Evolutionary conservation across 1,140 invertebrate genomes (phyloP).

Genomic region (Sarcophaga peregrina): DNA sequence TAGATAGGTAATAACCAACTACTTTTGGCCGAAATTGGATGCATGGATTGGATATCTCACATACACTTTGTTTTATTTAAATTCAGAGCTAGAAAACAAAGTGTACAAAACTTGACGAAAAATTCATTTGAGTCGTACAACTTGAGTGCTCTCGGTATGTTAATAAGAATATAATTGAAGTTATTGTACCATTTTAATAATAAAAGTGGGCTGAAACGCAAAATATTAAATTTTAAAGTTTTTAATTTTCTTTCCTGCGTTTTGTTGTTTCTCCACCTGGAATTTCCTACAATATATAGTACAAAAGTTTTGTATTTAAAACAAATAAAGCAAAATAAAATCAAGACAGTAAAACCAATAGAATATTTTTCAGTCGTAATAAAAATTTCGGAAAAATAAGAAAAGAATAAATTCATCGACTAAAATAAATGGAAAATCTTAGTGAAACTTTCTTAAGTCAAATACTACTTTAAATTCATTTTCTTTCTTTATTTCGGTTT

Average conservation of each 20-base stretch:
- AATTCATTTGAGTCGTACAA: too few species aligned
- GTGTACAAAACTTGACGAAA: too few species aligned
- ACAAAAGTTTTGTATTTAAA: slow-evolving; percentile 24
- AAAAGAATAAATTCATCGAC: background rate
- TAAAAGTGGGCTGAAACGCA: too few species aligned
- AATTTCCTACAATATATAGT: background rate
- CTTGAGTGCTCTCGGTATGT: too few species aligned
- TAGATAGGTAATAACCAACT: too few species aligned
- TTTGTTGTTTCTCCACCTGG: background rate
- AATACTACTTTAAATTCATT: slow-evolving; percentile 14
- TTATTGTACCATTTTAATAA: too few species aligned
- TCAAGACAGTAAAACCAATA: background rate
- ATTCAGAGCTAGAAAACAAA: too few species aligned
- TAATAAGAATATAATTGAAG: too few species aligned
- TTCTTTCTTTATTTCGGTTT: slow-evolving; percentile 12
- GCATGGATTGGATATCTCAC: too few species aligned
- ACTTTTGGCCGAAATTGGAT: too few species aligned
- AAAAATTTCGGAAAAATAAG: background rate
- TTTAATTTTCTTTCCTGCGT: background rate
- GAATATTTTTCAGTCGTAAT: background rate
- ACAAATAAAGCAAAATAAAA: background rate
- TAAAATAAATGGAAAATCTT: slow-evolving; percentile 24
- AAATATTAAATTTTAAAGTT: too few species aligned
- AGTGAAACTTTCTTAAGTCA: slow-evolving; percentile 29
- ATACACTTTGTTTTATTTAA: too few species aligned